A percentile compares a stretch with the other conserved stretches of the same genome.
These are phyloP conservation scores for Keiferia lycopersicella DNA, from an alignment of 2,888 invertebrate genomes.

Conservation along the genomic window DNA sequence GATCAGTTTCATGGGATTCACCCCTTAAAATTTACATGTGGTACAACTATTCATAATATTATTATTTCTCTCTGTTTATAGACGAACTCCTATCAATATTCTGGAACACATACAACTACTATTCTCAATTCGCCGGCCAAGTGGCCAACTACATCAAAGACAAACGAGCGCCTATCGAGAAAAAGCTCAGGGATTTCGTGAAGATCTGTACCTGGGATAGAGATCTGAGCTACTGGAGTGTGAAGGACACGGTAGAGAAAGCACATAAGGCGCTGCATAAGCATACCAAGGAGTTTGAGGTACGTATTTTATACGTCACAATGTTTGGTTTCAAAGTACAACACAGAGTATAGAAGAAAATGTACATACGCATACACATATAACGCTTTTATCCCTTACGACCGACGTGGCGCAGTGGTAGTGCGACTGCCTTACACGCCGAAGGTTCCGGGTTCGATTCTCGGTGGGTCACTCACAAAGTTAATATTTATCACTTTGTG, in stretches of 20 bases:
- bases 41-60: no score
- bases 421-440: no score
- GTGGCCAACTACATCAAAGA: slow-evolving; percentile 84
- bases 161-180: slow-evolving; percentile 91
- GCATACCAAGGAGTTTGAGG: slow-evolving; percentile 92
- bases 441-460: no score
- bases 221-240: slow-evolving; percentile 96
- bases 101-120: slow-evolving; percentile 93
- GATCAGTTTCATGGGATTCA: no score
- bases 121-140: slow-evolving; percentile 87
- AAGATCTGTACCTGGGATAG: slow-evolving; percentile 97
- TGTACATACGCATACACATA: no score
- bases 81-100: slow-evolving; percentile 84
- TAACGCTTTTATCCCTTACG: no score
- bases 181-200: slow-evolving; percentile 94
- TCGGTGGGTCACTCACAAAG: no score
- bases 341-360: no score
- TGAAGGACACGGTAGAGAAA: slow-evolving; percentile 93
- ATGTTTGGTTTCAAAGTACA: no score
- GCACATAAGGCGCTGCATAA: slow-evolving; percentile 94
- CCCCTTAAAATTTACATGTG: no score
- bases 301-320: slow-evolving; percentile 44
- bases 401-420: no score
- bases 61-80: slow-evolving; percentile 36
- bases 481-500: no score